phyloP scores from a whole-genome alignment of 1,140 invertebrate genomes.

The Oedothorax gibbosus region DNA sequence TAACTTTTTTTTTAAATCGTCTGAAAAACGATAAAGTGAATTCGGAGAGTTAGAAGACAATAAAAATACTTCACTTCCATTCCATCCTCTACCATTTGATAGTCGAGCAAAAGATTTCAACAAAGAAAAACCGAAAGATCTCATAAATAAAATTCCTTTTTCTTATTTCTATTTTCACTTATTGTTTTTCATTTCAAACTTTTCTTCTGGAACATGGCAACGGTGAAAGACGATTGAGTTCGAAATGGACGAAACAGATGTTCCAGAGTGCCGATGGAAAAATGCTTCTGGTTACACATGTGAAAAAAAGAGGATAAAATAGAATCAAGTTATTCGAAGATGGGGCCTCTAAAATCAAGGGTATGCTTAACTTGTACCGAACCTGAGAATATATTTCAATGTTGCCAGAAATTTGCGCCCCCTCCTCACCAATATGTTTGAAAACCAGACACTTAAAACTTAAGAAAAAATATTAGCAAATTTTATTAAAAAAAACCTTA shows the following conservation, averaged over 20 bases:
- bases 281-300: constrained; percentile 44
- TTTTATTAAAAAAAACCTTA: too few species aligned
- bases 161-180: constrained; percentile 22
- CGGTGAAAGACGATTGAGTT: background rate
- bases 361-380: constrained; percentile 49
- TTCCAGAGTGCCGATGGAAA: constrained; percentile 29
- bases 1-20: too few species aligned
- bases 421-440: too few species aligned
- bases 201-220: background rate
- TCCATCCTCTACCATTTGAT: too few species aligned
- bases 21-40: too few species aligned
- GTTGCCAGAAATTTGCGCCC: too few species aligned
- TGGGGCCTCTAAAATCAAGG: constrained; percentile 9
- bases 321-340: constrained; percentile 38
- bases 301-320: constrained; percentile 20
- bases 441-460: too few species aligned
- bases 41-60: too few species aligned
- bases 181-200: background rate
- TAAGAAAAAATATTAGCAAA: too few species aligned
- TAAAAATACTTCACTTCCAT: too few species aligned
- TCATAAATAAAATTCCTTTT: background rate
- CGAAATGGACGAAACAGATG: constrained; percentile 52
- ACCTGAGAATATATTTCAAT: background rate
- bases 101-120: too few species aligned
- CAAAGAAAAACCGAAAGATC: too few species aligned